Percentiles rank a stretch among this genome's conserved stretches.
phyloP scores from a whole-genome alignment of 2,113 vertebrate species.

The Martes martes region DNA sequence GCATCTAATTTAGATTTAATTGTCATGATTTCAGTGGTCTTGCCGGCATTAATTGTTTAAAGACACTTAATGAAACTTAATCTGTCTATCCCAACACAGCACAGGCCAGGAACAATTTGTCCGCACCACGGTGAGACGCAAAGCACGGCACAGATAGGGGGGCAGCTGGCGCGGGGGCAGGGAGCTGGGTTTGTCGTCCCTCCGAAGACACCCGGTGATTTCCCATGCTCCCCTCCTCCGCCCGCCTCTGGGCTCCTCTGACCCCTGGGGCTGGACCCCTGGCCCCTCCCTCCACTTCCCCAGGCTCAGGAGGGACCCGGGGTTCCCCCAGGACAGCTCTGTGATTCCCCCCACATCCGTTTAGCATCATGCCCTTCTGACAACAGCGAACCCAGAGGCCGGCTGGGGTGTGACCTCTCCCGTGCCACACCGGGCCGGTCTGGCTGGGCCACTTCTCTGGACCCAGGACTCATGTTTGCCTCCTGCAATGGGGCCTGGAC shows the following conservation, averaged over 20 bases:
- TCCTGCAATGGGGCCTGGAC: fast-evolving
- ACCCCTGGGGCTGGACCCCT: fast-evolving
- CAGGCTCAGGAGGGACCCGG: neutral
- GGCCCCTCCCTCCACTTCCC: neutral
- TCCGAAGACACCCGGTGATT: neutral
- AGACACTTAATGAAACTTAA: constrained; percentile 8
- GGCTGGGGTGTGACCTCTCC: neutral
- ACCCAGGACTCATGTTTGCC: neutral
- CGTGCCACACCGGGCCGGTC: fast-evolving
- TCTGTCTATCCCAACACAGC: neutral
- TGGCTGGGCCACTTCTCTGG: fast-evolving
- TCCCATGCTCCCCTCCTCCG: fast-evolving
- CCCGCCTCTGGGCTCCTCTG: neutral
- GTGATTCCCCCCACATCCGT: fast-evolving
- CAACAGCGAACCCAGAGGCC: too few species aligned
- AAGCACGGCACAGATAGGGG: fast-evolving
- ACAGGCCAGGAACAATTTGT: neutral
- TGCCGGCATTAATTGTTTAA: constrained; percentile 47
- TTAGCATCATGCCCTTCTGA: fast-evolving
- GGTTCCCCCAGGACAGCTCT: neutral
- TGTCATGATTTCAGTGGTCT: constrained; percentile 10
- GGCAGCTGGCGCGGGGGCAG: fast-evolving
- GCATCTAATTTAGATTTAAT: constrained; percentile 52
- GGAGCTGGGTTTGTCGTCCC: neutral
- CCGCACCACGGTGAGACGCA: fast-evolving